Conservation (phyloP, 2,113 vertebrate genomes). For the Rhinichthys klamathensis region DNA sequence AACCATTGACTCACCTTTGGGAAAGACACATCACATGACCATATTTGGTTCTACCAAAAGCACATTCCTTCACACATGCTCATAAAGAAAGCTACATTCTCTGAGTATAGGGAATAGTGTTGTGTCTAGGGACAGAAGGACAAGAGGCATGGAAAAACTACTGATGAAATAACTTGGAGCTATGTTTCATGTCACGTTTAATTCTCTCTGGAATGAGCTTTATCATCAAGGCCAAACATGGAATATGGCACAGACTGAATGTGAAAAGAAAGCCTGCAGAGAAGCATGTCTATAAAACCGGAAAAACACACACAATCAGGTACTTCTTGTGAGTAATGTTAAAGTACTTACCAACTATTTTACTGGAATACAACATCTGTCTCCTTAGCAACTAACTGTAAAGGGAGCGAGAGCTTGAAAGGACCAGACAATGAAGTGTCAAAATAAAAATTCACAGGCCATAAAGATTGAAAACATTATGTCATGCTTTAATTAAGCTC, state of each 20-base stretch:
- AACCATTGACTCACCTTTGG: background rate
- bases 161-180: background rate
- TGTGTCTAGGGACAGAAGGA: slow-evolving; percentile 37
- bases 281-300: background rate
- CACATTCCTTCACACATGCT: slow-evolving; percentile 49
- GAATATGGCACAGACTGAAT: background rate
- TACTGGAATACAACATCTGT: slow-evolving; percentile 19
- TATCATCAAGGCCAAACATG: background rate
- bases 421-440: slow-evolving; percentile 16
- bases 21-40: slow-evolving; percentile 31
- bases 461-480: slow-evolving; percentile 29
- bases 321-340: background rate
- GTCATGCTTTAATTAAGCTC: slow-evolving; percentile 15
- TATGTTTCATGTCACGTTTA: slow-evolving; percentile 6
- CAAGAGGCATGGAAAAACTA: slow-evolving; percentile 10
- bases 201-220: background rate
- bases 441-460: slow-evolving; percentile 13
- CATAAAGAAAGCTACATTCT: slow-evolving; percentile 27
- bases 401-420: background rate
- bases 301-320: background rate
- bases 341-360: background rate
- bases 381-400: slow-evolving; percentile 20
- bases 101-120: slow-evolving; percentile 23
- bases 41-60: slow-evolving; percentile 27
- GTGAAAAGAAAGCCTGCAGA: background rate